These are phyloP conservation scores for Poeciliopsis turneri DNA, from an alignment of 2,797 vertebrate genomes.

Conservation along the genomic window DNA sequence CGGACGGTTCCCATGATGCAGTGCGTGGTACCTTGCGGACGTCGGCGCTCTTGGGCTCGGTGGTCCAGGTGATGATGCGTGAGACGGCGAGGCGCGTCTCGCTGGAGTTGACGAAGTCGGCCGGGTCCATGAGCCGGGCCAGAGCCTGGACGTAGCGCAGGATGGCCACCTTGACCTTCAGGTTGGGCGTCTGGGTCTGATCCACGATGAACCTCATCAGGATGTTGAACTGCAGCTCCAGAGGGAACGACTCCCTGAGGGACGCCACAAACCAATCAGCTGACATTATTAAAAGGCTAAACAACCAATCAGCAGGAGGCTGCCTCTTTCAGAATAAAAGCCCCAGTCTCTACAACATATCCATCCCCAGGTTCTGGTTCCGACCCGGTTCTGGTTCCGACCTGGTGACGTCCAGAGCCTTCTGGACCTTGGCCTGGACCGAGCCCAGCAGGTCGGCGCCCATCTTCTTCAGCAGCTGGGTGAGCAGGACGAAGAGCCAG, in stretches of 20 bases:
- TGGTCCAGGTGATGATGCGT: slow-evolving; percentile 98
- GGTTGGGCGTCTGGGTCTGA: slow-evolving; percentile 97
- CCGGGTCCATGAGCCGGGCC: slow-evolving; percentile 96
- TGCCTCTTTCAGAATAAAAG: too few relatives aligned
- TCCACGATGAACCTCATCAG: slow-evolving; percentile 98
- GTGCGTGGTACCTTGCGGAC: slow-evolving; percentile 88
- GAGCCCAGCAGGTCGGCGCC: slow-evolving; percentile 95
- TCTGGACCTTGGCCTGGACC: slow-evolving; percentile 96
- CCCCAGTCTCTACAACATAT: too few relatives aligned
- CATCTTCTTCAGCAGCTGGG: slow-evolving; percentile 97
- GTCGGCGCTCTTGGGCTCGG: slow-evolving; percentile 97
- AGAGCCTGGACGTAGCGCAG: slow-evolving; percentile 95
- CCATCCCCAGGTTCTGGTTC: not conserved
- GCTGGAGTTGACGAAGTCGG: slow-evolving; percentile 96
- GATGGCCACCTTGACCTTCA: slow-evolving; percentile 96
- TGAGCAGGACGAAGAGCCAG: slow-evolving; percentile 96
- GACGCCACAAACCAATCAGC: not conserved
- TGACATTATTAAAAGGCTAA: too few relatives aligned
- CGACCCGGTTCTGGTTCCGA: slow-evolving; percentile 43
- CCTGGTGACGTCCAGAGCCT: slow-evolving; percentile 95
- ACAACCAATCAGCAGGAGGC: too few relatives aligned
- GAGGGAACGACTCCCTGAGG: slow-evolving; percentile 93
- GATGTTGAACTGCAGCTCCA: slow-evolving; percentile 98
- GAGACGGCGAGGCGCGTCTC: slow-evolving; percentile 96
- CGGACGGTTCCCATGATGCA: too few relatives aligned